Base-by-base conservation (phyloP, 1,140 invertebrate species). In the Bicyclus anynana region DNA sequence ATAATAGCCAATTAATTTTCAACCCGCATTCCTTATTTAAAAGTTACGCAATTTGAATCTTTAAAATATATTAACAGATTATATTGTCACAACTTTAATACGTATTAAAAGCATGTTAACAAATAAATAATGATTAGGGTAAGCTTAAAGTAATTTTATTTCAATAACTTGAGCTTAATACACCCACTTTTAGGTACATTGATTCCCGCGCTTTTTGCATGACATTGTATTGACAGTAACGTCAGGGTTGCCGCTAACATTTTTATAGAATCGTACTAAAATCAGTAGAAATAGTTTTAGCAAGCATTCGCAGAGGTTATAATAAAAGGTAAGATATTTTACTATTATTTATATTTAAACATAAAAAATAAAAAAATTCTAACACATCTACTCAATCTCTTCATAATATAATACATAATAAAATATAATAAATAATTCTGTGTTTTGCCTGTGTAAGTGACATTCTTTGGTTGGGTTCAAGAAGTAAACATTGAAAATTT, bases 161-260 rank as follows among this genome's bases (percentile, higher is more conserved):
- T n/a, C n/a, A n/a, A n/a, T n/a, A n/a, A n/a, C n/a, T n/a, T n/a
- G n/a, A n/a, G n/a, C n/a, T n/a, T n/a, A n/a, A n/a, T n/a, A n/a
- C n/a, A n/a, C n/a, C n/a, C n/a, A n/a, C n/a, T n/a, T n/a, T n/a
- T n/a, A n/a, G n/a, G n/a, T n/a, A n/a, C n/a, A n/a, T n/a, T n/a
- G n/a, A 38, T 14, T 44, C 18, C 40, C 20, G 40, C 18, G 40
- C 40, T 44, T 44, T 21, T 21, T 21, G 40, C 40, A 44, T 44
- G 40, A 14, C 16, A 20, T 20, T 44, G 21, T 20, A 20, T 44
- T 44, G 40, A 20, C 18, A 44, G 13, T 20, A 47, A 47, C 10
- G n/a, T 26, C 14, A 47, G 44, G 44, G 44, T 27, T 47, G 23
- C 44, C 44, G 14, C 3, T 27, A 14, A 17, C 20, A 2, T 12